These are phyloP conservation scores for Caretta caretta DNA, from an alignment of 2,113 vertebrate species.

Conservation along the genomic window DNA sequence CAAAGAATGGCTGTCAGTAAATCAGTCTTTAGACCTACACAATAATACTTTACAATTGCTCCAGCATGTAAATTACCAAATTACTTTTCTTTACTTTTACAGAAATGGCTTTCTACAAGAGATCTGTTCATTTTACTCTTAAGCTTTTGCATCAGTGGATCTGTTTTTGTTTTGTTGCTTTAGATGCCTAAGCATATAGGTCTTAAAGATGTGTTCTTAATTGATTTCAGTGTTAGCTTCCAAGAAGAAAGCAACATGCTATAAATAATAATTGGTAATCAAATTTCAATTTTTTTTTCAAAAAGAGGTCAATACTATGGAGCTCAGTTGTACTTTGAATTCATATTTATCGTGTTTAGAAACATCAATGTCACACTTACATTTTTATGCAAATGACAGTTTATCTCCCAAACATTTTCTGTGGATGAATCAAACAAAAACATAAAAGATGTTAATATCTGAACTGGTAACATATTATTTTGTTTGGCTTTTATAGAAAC, in stretches of 20 bases:
- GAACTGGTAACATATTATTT: slow-evolving; percentile 35
- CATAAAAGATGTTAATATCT: slow-evolving; percentile 41
- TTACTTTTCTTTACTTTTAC: slow-evolving; percentile 36
- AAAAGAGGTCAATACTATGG: neutral
- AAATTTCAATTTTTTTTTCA: slow-evolving; percentile 45
- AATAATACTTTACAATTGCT: neutral
- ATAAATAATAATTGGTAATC: slow-evolving; percentile 56
- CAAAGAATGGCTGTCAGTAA: neutral
- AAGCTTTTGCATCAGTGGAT: slow-evolving; percentile 26
- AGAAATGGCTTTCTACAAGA: slow-evolving; percentile 11
- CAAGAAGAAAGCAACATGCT: slow-evolving; percentile 47
- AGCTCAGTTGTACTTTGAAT: slow-evolving; percentile 54
- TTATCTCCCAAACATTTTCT: slow-evolving; percentile 36
- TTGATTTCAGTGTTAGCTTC: slow-evolving; percentile 55
- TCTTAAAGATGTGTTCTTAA: slow-evolving; percentile 47
- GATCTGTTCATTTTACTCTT: slow-evolving; percentile 51
- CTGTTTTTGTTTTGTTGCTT: slow-evolving; percentile 58
- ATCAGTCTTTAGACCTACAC: neutral
- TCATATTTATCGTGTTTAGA: slow-evolving; percentile 19
- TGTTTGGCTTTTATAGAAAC: neutral
- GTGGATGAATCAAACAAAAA: slow-evolving; percentile 34
- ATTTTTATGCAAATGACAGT: slow-evolving; percentile 38
- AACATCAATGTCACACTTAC: slow-evolving; percentile 15
- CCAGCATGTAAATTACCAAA: slow-evolving; percentile 7
- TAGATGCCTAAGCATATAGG: neutral